phyloP scores from a whole-genome alignment of 2,113 vertebrate species.

The Cichladusa arquata region DNA sequence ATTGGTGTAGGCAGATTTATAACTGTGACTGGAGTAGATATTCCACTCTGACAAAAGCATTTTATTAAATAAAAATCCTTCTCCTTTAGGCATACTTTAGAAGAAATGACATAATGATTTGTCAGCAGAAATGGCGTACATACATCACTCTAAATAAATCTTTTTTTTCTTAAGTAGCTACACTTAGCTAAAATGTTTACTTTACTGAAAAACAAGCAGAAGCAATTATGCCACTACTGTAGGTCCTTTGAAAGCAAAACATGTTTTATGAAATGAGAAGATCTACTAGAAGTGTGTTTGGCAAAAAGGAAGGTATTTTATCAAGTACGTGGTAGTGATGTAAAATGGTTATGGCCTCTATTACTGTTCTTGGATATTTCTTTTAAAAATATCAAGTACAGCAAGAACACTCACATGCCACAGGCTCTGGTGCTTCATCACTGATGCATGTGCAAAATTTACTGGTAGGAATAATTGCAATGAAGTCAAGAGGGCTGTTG shows the following conservation, averaged over 20 bases:
- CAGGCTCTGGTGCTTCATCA: not conserved
- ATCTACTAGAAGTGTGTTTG: not conserved
- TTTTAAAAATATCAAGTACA: not conserved
- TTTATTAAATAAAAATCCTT: not conserved
- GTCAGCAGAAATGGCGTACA: not conserved
- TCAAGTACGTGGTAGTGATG: not conserved
- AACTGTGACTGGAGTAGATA: not conserved
- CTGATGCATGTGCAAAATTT: not conserved
- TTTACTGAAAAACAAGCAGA: not conserved
- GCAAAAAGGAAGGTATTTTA: not conserved
- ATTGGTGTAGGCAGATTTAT: not conserved
- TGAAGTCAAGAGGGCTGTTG: not conserved
- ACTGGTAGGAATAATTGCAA: not conserved
- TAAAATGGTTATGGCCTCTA: not conserved
- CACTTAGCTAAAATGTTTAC: not conserved
- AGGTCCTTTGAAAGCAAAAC: not conserved
- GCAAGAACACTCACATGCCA: not conserved
- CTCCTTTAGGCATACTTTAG: not conserved
- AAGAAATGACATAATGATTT: not conserved
- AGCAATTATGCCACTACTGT: not conserved
- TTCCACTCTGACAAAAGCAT: not conserved
- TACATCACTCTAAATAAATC: not conserved
- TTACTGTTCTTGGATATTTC: not conserved
- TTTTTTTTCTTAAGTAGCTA: not conserved
- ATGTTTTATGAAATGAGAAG: not conserved